Evolutionary conservation across 2,113 vertebrate genomes (phyloP).

Genomic region (Leiothrix lutea): DNA sequence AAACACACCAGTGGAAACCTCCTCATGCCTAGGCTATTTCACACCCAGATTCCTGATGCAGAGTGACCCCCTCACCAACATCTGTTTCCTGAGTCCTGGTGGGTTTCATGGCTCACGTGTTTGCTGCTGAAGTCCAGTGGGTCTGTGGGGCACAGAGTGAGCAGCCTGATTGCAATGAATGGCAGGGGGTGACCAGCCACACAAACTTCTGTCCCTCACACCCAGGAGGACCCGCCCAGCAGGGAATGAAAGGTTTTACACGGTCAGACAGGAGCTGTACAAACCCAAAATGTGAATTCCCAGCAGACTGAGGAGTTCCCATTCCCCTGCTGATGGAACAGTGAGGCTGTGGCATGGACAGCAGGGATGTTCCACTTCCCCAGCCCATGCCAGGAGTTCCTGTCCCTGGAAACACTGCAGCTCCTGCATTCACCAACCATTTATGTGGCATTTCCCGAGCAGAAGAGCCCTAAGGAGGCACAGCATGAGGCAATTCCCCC

Average conservation of each 20-base stretch:
- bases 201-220: background rate
- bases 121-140: background rate
- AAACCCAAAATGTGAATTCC: background rate
- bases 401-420: background rate
- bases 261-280: background rate
- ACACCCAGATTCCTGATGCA: background rate
- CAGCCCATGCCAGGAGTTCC: background rate
- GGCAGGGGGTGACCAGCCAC: background rate
- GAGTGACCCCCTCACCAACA: background rate
- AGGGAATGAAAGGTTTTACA: background rate
- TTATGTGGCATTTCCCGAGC: background rate
- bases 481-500: background rate
- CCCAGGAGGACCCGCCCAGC: background rate
- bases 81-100: background rate
- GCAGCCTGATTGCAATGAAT: background rate
- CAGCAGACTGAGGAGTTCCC: background rate
- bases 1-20: background rate
- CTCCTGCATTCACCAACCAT: rapidly evolving
- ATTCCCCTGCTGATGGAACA: background rate
- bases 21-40: background rate
- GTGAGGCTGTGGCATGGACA: background rate
- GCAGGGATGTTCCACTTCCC: background rate
- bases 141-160: background rate
- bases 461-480: background rate
- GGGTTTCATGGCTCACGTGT: background rate